Conservation (phyloP, 2,797 vertebrate species). For the Loris lydekkerianus region DNA sequence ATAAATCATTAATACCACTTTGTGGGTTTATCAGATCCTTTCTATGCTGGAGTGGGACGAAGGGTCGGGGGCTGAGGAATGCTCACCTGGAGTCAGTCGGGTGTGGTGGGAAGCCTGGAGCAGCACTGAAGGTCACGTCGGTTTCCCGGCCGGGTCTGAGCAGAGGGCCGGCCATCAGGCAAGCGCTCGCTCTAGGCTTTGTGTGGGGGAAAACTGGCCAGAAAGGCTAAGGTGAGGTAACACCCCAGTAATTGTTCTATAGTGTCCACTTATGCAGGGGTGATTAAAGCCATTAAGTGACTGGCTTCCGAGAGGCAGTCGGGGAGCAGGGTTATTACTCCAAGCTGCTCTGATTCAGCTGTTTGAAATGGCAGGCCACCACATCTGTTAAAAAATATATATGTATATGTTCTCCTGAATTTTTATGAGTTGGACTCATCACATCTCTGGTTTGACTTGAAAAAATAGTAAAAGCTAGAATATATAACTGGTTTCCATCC, state of each 20-base stretch:
- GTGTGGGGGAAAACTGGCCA: not conserved
- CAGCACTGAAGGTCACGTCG: not conserved
- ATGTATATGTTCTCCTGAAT: constrained; percentile 73
- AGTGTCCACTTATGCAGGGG: constrained; percentile 20
- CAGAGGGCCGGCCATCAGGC: not conserved
- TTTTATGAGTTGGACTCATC: constrained; percentile 84
- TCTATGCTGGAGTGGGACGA: not conserved
- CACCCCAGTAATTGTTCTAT: constrained; percentile 42
- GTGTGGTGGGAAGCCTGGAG: not conserved
- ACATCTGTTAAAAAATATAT: constrained; percentile 78
- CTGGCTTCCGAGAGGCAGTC: constrained; percentile 51
- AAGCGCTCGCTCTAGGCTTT: not conserved
- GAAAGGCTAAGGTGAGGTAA: not conserved
- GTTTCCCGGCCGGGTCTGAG: not conserved
- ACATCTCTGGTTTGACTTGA: constrained; percentile 77
- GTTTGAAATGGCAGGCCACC: constrained; percentile 77
- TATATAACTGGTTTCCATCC: constrained; percentile 83
- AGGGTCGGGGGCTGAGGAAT: not conserved
- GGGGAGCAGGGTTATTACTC: constrained; percentile 13
- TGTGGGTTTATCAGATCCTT: constrained; percentile 58
- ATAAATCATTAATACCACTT: constrained; percentile 60
- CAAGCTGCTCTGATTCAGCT: constrained; percentile 55
- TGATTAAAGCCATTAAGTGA: constrained; percentile 72
- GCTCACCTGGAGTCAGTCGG: rapidly evolving
- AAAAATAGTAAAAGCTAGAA: constrained; percentile 80